A percentile compares a stretch with the other conserved stretches of the same genome.
phyloP scores from a whole-genome alignment of 2,113 vertebrate species.

The Plectropomus leopardus region DNA sequence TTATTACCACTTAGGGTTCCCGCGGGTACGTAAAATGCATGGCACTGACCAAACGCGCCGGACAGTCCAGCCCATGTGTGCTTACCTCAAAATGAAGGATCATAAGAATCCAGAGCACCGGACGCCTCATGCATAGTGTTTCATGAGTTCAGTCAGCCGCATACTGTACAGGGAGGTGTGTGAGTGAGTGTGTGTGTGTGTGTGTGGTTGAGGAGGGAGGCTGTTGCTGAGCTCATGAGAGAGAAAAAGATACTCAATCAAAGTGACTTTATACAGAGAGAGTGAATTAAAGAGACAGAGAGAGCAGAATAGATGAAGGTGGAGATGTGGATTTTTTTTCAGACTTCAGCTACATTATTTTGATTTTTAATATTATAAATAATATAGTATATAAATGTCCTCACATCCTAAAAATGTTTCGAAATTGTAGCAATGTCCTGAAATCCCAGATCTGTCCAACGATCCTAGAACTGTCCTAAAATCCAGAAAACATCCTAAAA shows the following conservation, averaged over 20 bases:
- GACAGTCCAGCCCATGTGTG: slow-evolving; percentile 37
- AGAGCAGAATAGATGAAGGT: slow-evolving; percentile 10
- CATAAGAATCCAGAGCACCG: slow-evolving; percentile 61
- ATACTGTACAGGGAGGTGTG: slow-evolving; percentile 25
- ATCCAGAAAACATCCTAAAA: no score
- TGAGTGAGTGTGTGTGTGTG: slow-evolving; percentile 17
- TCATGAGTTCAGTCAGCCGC: slow-evolving; percentile 51
- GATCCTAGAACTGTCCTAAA: no score
- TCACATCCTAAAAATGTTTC: no score
- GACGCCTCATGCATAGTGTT: slow-evolving; percentile 61
- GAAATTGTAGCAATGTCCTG: no score
- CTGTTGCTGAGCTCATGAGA: slow-evolving; percentile 77
- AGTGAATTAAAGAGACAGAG: slow-evolving; percentile 41
- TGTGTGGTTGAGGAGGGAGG: slow-evolving; percentile 35
- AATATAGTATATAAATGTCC: no score
- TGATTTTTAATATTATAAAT: no score
- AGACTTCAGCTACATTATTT: not conserved
- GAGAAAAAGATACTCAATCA: slow-evolving; percentile 81
- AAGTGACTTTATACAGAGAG: slow-evolving; percentile 62
- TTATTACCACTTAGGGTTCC: slow-evolving; percentile 63
- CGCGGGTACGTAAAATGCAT: slow-evolving; percentile 13
- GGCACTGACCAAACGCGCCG: slow-evolving; percentile 14
- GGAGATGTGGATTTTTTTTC: slow-evolving; percentile 11
- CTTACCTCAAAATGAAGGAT: slow-evolving; percentile 80
- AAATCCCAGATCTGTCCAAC: no score